Base-by-base conservation (phyloP, 2,113 vertebrate species). In the Lutjanus erythropterus region DNA sequence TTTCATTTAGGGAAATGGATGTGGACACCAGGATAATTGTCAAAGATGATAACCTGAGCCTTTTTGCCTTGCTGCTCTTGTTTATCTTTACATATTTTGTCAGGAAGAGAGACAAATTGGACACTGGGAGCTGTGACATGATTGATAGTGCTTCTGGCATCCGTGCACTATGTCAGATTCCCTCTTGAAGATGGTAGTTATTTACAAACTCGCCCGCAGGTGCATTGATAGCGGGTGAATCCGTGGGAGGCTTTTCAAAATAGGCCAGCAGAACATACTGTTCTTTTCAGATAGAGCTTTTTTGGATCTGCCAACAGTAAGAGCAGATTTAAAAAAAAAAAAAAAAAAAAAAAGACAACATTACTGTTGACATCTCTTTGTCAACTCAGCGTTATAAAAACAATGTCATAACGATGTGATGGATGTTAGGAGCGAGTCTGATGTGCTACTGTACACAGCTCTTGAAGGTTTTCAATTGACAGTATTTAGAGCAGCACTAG, bases 231-330 rank as follows among this genome's bases (percentile, higher is more conserved):
- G 61, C 41, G 21, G 68, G 52, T 50, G 53, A 79, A 80, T 78
- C 56, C 15, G 49, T 89, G 84, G 89, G 81, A 65, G 89, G 83
- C 76, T 82, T 84, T 81, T 74, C 39, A 78, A 91, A 90, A 82
- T 86, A 90, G 81, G 83, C 65, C 78, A 71, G 42, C 84, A 62
- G 75, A 80, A 87, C 75, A 41, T 52, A 25, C 55, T 81, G 78
- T 88, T 84, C 59, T 71, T 65, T 88, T 69, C 78, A 83, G 49
- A 52, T 46, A 23, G 49, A 52, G 50, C 55, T 65, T 77, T 55
- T 66, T 67, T 21, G 19, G 61, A 55, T 86, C 61, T 66, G 71
- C 64, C 8, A 31, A 46, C 80, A 74, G 42, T 61, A 14, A 18
- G 29, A 39, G 56, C 31, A 29, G 41, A 86, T 80, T 61, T n/a